Evolutionary conservation across 1,140 invertebrate genomes (phyloP).

Genomic region (Mamestra configurata): DNA sequence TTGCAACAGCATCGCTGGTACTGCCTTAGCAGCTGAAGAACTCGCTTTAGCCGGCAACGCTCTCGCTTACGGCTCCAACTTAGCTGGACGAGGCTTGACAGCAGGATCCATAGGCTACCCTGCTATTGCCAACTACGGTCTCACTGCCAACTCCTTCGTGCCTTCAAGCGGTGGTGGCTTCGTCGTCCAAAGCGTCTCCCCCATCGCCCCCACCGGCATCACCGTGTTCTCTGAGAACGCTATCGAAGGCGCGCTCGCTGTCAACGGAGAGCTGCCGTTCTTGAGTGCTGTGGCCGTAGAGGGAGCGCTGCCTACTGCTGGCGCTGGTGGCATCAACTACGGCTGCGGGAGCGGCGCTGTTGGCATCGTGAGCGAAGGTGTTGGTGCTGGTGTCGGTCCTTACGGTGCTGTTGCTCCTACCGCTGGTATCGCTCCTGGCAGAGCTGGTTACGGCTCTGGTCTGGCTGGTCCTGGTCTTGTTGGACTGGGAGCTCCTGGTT

Average conservation of each 20-base stretch:
- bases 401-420: not conserved
- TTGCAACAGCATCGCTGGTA: not conserved
- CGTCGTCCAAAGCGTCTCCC: constrained; percentile 59
- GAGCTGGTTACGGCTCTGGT: not conserved
- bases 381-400: constrained; percentile 15
- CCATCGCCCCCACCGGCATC: constrained; percentile 61
- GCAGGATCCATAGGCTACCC: not conserved
- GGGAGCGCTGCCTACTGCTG: constrained; percentile 68
- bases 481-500: not conserved
- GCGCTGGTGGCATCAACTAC: constrained; percentile 63
- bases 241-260: constrained; percentile 62
- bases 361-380: constrained; percentile 44
- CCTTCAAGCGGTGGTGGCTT: constrained; percentile 59
- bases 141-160: constrained; percentile 29
- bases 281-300: constrained; percentile 66
- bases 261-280: constrained; percentile 67
- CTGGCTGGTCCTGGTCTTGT: too few relatives aligned
- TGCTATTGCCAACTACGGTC: constrained; percentile 4
- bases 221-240: constrained; percentile 61
- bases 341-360: constrained; percentile 53
- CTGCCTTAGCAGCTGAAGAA: constrained; percentile 35
- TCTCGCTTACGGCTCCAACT: not conserved
- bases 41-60: constrained; percentile 21
- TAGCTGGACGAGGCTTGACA: not conserved
- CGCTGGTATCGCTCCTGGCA: not conserved